phyloP scores from a whole-genome alignment of 2,113 vertebrate species.

The Prunella fulvescens region DNA sequence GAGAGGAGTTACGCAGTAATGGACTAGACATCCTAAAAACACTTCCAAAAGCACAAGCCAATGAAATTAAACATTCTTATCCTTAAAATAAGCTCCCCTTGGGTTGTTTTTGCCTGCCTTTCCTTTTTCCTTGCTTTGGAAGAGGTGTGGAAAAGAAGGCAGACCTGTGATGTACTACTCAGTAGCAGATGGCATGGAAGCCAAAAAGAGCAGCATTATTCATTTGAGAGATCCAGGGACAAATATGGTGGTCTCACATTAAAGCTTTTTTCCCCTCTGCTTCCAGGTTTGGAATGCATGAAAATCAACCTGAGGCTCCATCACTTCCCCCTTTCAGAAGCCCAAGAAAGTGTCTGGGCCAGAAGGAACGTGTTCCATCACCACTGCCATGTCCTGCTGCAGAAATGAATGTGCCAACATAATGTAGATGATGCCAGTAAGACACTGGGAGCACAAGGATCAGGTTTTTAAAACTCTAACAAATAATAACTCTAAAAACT shows the following conservation, averaged over 20 bases:
- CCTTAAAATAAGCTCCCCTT: neutral
- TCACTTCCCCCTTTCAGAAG: neutral
- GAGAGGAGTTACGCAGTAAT: neutral
- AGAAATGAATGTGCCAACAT: rapidly evolving
- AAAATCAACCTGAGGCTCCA: neutral
- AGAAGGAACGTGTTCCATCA: neutral
- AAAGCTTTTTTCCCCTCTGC: neutral
- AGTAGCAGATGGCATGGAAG: neutral
- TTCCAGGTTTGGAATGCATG: neutral
- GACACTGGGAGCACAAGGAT: neutral
- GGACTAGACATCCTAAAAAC: neutral
- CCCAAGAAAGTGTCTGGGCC: neutral
- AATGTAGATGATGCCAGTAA: neutral
- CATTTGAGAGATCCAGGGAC: neutral
- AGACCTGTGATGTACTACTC: neutral
- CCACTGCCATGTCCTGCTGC: neutral
- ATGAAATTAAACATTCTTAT: neutral
- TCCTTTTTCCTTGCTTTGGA: neutral
- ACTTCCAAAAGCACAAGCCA: neutral
- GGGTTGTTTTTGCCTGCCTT: neutral
- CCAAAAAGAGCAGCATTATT: neutral
- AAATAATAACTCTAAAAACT: neutral
- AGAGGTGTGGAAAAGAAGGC: neutral
- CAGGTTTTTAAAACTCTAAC: neutral
- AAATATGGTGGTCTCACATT: neutral